Base-by-base conservation (phyloP, 2,888 invertebrate species). In the Podotricha telesiphe region DNA sequence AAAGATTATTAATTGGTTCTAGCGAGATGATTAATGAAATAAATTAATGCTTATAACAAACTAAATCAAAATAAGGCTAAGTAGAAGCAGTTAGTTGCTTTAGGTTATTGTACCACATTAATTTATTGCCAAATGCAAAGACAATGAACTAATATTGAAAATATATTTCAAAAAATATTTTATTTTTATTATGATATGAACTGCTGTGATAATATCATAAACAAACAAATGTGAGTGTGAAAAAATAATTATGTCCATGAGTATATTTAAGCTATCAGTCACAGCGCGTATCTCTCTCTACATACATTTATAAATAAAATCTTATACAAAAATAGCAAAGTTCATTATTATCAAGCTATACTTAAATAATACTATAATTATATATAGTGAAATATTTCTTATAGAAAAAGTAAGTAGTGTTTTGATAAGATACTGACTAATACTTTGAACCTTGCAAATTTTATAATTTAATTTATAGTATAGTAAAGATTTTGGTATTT, bases 101-200 rank as follows among this genome's bases (percentile, higher is more conserved):
- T 51, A 22, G 22, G 6, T 28, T 28, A 28, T 28, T 28, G 2
- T 6, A 28, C 28, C 22, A 53, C 7, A n/a, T 28, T 1, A 19
- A 48, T 8, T 48, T 19, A 7, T 8, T 19, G 11, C 40, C 13
- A 19, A 40, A 19, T 56, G 15, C 37, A 11, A 56, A 40, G 56
- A 40, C 58, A 58, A 58, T n/a, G 58, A 58, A 58, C 58, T 42
- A 42, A 42, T 8, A 42, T 0, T 58, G 40, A 58, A 40, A 40
- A n/a, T 56, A 42, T 22, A 42, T 42, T 20, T 20, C 2, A 4
- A 28, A 58, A 42, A 20, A 58, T 6, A 20, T 20, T n/a, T 20
- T 58, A 42, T 22, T 58, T 58, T 22, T 58, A 4, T 20, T 58
- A 42, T 42, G 58, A 58, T 58, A 58, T 58, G 40, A n/a, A 20